These are phyloP conservation scores for Bembecia ichneumoniformis DNA, from an alignment of 2,888 invertebrate species.

Conservation along the genomic window DNA sequence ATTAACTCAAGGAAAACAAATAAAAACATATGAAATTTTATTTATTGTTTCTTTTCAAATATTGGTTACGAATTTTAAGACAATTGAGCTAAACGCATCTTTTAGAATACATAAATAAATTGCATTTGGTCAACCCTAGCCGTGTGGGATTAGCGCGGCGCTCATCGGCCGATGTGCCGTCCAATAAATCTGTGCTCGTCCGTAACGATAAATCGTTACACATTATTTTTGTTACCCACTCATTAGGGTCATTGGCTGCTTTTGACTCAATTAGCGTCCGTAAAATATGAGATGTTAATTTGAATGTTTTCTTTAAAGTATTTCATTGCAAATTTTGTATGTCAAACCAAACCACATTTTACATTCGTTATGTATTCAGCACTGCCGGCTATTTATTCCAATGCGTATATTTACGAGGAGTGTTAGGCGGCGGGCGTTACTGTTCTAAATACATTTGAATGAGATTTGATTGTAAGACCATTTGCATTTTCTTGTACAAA, in stretches of 20 bases:
- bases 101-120: not conserved
- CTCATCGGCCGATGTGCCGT: constrained; percentile 37
- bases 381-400: not conserved
- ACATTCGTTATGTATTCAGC: constrained; percentile 3
- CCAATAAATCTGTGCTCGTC: constrained; percentile 65
- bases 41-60: too few relatives aligned
- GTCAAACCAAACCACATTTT: constrained; percentile 38
- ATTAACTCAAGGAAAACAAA: too few relatives aligned
- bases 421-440: too few relatives aligned
- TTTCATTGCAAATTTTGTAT: constrained; percentile 34
- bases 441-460: too few relatives aligned
- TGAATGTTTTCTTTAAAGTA: constrained; percentile 42
- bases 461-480: too few relatives aligned
- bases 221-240: constrained; percentile 70
- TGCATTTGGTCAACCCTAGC: constrained; percentile 38
- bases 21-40: too few relatives aligned
- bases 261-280: constrained; percentile 56
- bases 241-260: constrained; percentile 71
- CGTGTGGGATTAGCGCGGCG: constrained; percentile 45
- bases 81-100: not conserved
- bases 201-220: constrained; percentile 64
- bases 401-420: too few relatives aligned
- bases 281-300: constrained; percentile 52
- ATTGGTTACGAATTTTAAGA: too few relatives aligned
- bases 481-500: too few relatives aligned